phyloP scores from a whole-genome alignment of 1,140 invertebrate species.

The Drosophila fuyamai region DNA sequence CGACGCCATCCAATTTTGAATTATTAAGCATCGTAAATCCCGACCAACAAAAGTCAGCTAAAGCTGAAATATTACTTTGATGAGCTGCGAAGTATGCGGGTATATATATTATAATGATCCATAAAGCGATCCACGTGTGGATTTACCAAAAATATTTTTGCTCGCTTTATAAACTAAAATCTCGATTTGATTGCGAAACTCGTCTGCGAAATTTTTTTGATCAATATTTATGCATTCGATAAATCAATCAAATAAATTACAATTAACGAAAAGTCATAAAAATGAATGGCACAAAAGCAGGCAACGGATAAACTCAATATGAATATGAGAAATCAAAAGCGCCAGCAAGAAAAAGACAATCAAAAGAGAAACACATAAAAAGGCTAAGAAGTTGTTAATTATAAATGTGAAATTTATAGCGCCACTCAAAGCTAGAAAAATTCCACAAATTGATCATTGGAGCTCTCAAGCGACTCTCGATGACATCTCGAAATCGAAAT shows the following conservation, averaged over 20 bases:
- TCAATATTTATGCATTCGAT: constrained; percentile 74
- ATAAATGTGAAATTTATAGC: constrained; percentile 76
- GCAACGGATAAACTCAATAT: constrained; percentile 25
- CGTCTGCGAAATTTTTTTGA: constrained; percentile 44
- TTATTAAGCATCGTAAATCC: constrained; percentile 66
- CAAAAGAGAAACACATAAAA: constrained; percentile 32
- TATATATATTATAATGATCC: constrained; percentile 21
- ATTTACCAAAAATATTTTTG: constrained; percentile 27
- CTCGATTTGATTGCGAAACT: constrained; percentile 63
- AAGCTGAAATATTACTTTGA: constrained; percentile 66
- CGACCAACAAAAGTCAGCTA: constrained; percentile 40
- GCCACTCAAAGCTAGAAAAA: constrained; percentile 49
- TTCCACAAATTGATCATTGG: constrained; percentile 70
- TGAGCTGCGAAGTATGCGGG: constrained; percentile 15
- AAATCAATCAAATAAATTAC: constrained; percentile 83
- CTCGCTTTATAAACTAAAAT: constrained; percentile 46
- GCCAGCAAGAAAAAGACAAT: constrained; percentile 19
- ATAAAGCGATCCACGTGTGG: constrained; percentile 39
- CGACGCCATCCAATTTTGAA: constrained; percentile 57
- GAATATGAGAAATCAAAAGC: constrained; percentile 37
- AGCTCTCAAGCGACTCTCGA: constrained; percentile 18
- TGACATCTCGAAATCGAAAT: constrained; percentile 49
- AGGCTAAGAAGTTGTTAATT: constrained; percentile 57
- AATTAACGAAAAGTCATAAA: constrained; percentile 79
- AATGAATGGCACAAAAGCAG: constrained; percentile 52